Base-by-base conservation (phyloP, 2,113 vertebrate genomes). In the Pygoscelis adeliae region DNA sequence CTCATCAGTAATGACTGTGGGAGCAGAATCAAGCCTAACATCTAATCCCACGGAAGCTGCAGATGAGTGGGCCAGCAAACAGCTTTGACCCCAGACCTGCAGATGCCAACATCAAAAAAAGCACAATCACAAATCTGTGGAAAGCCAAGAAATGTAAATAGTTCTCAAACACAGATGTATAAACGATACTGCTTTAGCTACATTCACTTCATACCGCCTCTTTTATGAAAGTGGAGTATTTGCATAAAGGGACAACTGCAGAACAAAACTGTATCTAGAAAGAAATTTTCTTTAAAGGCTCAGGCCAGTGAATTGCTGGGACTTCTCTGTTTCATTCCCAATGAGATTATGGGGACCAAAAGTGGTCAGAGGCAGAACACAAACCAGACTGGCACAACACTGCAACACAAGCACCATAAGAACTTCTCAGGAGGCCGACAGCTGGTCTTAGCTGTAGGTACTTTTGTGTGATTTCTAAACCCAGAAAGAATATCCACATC, bases 1-100 rank as follows among this genome's bases (percentile, higher is more conserved):
- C 55, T 44, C 49, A 84, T 20, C 13, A 76, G 26, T 6, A 2
- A 76, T 0, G 0, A 42, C 3, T 10, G 23, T 14, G n/a, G 27
- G 21, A 86, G 16, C 44, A 91, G 62, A 84, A 72, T 71, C 53
- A 83, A 72, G n/a, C 36, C 27, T 34, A 76, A 34, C 9, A 52
- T 27, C 40, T 85, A 47, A 92, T 34, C 56, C 49, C 83, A 83
- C 32, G 42, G 55, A 94, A 85, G 36, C 10, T 87, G 66, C 22
- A 91, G 44, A 49, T 36, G n/a, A 72, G 11, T 22, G 53, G 9
- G 7, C 20, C 40, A 80, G 66, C 46, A 87, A 90, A 61, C 12
- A 52, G 50, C 53, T 89, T 47, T 77, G 42, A 81, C 29, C 22
- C 26, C 56, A 66, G 44, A 85, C 44, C 20, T 82, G 36, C 52